These are phyloP conservation scores for Harmothoe impar DNA, from an alignment of 2,888 invertebrate species.

Conservation along the genomic window DNA sequence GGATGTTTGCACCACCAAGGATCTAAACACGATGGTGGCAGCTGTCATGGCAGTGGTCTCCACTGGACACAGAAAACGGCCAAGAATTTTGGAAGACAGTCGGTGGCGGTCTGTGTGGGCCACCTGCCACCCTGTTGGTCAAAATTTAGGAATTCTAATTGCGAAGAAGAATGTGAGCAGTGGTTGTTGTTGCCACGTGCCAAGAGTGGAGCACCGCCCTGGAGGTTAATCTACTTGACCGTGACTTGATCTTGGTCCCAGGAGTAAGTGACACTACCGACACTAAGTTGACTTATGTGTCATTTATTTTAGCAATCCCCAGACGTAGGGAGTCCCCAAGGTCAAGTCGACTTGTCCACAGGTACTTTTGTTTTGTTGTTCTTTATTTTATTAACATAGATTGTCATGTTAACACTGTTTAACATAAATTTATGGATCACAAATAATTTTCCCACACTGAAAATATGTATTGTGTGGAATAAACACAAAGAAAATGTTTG, in stretches of 20 bases:
- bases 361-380: not conserved
- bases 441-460: no score
- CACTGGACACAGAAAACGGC: slow-evolving; percentile 47
- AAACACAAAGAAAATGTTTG: no score
- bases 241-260: slow-evolving; percentile 17
- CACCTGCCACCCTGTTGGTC: slow-evolving; percentile 42
- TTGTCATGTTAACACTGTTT: no score
- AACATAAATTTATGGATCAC: no score
- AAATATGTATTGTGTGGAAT: no score
- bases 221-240: not conserved
- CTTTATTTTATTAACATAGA: not conserved
- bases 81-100: slow-evolving; percentile 58
- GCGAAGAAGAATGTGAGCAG: slow-evolving; percentile 3
- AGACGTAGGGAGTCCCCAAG: not conserved
- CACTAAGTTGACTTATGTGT: not conserved
- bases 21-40: not conserved
- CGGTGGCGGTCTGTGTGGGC: not conserved
- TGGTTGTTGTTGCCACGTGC: not conserved
- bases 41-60: slow-evolving; percentile 24
- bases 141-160: slow-evolving; percentile 58
- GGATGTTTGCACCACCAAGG: slow-evolving; percentile 26
- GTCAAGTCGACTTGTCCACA: not conserved
- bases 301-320: not conserved
- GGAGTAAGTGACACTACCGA: not conserved
- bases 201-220: not conserved